Evolutionary conservation across 2,797 vertebrate species (phyloP).

Genomic region (Falco naumanni): DNA sequence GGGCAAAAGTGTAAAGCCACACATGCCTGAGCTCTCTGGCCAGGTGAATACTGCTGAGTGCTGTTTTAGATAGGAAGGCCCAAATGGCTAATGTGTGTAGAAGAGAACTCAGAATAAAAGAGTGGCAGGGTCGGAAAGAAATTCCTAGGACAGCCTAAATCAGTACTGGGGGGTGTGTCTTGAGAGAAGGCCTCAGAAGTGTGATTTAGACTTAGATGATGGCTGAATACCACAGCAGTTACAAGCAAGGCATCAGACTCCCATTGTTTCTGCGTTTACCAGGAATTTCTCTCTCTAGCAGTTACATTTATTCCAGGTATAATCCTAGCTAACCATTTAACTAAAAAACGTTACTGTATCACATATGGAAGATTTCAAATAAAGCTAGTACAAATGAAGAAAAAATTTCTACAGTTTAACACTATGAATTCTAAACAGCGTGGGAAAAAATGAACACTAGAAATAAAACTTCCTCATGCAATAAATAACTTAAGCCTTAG

Average conservation of each 20-base stretch:
- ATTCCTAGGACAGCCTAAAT: background rate
- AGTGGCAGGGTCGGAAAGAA: background rate
- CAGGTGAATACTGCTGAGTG: background rate
- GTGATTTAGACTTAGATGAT: background rate
- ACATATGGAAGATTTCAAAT: background rate
- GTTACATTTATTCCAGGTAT: background rate
- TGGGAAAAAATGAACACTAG: background rate
- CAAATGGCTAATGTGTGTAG: rapidly evolving
- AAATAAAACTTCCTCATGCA: background rate
- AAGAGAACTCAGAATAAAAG: background rate
- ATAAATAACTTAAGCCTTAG: background rate
- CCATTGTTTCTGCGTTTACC: rapidly evolving
- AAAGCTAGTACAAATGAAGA: background rate
- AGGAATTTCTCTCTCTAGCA: background rate
- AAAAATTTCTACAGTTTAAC: background rate
- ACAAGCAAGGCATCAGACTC: background rate
- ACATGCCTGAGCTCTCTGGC: background rate
- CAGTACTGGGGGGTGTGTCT: background rate
- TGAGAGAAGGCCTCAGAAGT: background rate
- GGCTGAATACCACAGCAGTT: background rate
- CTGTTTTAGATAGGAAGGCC: background rate
- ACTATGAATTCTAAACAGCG: background rate
- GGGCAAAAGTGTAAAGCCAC: background rate
- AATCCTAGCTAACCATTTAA: background rate
- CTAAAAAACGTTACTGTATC: background rate